A percentile compares a stretch with the other conserved stretches of the same genome.
These are phyloP conservation scores for Cettia cetti DNA, from an alignment of 2,113 vertebrate genomes.

Conservation along the genomic window DNA sequence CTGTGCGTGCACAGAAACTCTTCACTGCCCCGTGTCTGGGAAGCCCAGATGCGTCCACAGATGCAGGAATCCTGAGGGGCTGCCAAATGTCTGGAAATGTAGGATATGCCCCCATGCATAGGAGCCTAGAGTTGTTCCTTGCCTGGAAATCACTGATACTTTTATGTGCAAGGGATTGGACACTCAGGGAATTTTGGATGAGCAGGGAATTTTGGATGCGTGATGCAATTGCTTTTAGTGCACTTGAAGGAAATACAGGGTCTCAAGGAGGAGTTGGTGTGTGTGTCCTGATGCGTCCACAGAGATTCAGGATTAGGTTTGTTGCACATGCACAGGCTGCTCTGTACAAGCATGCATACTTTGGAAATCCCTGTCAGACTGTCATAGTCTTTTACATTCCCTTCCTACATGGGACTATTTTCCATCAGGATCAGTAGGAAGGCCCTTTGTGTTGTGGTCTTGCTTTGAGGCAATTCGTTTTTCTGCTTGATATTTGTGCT, in stretches of 20 bases:
- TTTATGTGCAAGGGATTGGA: background rate
- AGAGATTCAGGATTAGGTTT: background rate
- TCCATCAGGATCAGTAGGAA: background rate
- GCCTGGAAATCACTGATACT: background rate
- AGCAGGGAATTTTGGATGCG: background rate
- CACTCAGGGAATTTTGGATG: background rate
- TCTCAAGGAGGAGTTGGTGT: background rate
- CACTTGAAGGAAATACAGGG: background rate
- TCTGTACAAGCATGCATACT: background rate
- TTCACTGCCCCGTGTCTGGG: background rate
- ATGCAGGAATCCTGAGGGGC: slow-evolving; percentile 4
- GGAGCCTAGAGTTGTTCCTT: background rate
- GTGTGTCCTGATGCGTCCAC: background rate
- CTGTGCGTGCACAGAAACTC: background rate
- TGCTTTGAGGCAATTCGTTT: background rate
- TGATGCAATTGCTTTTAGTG: background rate
- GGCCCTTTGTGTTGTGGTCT: background rate
- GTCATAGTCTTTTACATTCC: background rate
- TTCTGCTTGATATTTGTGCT: background rate
- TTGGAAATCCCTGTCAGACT: background rate
- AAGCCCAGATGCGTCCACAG: slow-evolving; percentile 30
- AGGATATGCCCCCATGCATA: slow-evolving; percentile 30
- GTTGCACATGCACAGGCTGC: background rate
- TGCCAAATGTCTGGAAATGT: slow-evolving; percentile 39
- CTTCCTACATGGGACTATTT: background rate